Conservation (phyloP, 2,113 vertebrate species). For the Ivindomyrus marchei region DNA sequence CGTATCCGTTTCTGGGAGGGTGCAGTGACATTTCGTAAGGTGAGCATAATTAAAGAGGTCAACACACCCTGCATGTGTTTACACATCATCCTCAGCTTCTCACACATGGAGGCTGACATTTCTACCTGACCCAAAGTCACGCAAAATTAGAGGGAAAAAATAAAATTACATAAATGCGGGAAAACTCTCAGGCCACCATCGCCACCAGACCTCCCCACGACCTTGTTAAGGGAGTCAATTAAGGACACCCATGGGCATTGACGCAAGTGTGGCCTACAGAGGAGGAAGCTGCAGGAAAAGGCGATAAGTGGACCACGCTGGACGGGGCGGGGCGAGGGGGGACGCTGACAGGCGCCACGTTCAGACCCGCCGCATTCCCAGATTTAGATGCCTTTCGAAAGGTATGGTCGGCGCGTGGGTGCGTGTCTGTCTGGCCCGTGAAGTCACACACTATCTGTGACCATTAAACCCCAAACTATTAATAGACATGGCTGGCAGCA, state of each 20-base stretch:
- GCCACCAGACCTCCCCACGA: neutral
- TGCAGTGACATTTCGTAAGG: neutral
- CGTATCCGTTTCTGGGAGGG: neutral
- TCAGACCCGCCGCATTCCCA: neutral
- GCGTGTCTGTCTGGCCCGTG: neutral
- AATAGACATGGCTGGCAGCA: neutral
- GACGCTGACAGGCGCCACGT: neutral
- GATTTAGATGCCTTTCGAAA: neutral
- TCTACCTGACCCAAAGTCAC: neutral
- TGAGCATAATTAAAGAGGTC: conserved; percentile 2
- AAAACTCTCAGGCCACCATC: neutral
- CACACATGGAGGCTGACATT: neutral
- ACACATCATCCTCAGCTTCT: neutral
- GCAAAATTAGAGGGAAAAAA: neutral
- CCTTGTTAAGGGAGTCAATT: neutral
- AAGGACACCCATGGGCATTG: neutral
- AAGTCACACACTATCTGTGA: neutral
- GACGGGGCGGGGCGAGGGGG: neutral
- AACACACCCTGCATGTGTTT: neutral
- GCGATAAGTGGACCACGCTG: neutral
- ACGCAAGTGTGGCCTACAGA: neutral
- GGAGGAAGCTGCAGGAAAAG: neutral
- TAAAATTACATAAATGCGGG: neutral
- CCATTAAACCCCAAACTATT: conserved; percentile 14
- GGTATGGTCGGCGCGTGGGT: neutral